A percentile compares a stretch with the other conserved stretches of the same genome.
Evolutionary conservation across 2,797 vertebrate species (phyloP).

Genomic region (Chromis chromis): DNA sequence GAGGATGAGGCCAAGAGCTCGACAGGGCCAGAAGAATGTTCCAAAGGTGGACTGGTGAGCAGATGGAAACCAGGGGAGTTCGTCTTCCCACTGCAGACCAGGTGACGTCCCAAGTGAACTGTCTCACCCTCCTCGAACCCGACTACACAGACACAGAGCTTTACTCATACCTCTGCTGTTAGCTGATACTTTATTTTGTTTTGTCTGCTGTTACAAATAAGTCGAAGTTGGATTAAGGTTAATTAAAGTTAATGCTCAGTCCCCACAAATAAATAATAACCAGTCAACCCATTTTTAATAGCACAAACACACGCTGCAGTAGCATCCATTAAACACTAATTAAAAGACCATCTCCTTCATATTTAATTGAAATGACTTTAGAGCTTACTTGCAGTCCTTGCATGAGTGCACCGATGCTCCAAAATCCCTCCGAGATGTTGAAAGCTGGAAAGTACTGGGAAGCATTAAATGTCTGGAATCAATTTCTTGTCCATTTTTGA

Average conservation of each 20-base stretch:
- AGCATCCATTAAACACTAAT: no score
- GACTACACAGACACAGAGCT: neutral
- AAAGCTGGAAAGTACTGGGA: slow-evolving; percentile 20
- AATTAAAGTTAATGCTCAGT: neutral
- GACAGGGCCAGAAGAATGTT: slow-evolving; percentile 66
- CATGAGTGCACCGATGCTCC: neutral
- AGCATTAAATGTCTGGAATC: slow-evolving; percentile 50
- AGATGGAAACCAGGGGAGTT: slow-evolving; percentile 80
- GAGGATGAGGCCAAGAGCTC: slow-evolving; percentile 65
- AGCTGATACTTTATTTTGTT: neutral
- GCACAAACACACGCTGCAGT: neutral
- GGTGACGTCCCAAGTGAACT: slow-evolving; percentile 55
- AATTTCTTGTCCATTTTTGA: slow-evolving; percentile 56
- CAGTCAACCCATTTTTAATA: neutral
- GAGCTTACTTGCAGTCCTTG: neutral
- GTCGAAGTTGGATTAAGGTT: neutral
- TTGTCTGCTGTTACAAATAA: neutral
- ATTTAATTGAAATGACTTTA: neutral
- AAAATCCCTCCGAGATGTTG: slow-evolving; percentile 18
- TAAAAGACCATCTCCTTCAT: no score
- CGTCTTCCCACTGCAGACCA: slow-evolving; percentile 39
- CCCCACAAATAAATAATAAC: neutral
- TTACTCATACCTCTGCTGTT: neutral
- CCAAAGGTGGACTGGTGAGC: slow-evolving; percentile 80
- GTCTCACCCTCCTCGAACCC: slow-evolving; percentile 33